These are phyloP conservation scores for Leptinotarsa peninsularis DNA, from an alignment of 2,888 invertebrate species.

Conservation along the genomic window DNA sequence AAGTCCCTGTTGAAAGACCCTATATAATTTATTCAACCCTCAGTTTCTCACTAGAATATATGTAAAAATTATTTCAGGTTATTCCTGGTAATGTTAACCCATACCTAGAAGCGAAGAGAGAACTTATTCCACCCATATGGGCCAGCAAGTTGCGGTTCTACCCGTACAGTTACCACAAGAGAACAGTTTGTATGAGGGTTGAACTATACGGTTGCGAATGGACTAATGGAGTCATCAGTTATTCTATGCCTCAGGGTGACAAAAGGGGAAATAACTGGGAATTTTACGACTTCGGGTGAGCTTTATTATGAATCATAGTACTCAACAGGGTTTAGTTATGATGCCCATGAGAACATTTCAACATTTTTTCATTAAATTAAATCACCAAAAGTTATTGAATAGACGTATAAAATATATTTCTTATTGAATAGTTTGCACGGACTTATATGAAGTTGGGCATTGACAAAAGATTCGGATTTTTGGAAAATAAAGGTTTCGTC, in stretches of 20 bases:
- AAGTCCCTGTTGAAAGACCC: too few relatives aligned
- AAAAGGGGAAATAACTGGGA: constrained; percentile 83
- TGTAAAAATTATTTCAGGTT: constrained; percentile 70
- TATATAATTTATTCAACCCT: too few relatives aligned
- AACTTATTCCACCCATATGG: constrained; percentile 85
- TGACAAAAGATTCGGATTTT: too few relatives aligned
- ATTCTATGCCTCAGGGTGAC: constrained; percentile 90
- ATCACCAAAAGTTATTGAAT: too few relatives aligned
- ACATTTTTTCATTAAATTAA: too few relatives aligned
- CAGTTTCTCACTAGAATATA: too few relatives aligned
- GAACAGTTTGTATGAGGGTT: constrained; percentile 92
- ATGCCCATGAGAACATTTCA: too few relatives aligned
- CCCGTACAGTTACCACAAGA: constrained; percentile 84
- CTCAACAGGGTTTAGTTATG: background rate
- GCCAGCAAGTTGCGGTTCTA: constrained; percentile 87
- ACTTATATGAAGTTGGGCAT: too few relatives aligned
- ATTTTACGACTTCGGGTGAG: constrained; percentile 76
- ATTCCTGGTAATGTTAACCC: constrained; percentile 88
- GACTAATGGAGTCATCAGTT: constrained; percentile 86
- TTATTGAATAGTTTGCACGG: too few relatives aligned
- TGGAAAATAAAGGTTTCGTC: too few relatives aligned
- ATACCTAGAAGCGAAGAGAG: constrained; percentile 81
- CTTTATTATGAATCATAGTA: constrained; percentile 1
- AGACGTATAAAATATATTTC: too few relatives aligned
- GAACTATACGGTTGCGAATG: constrained; percentile 91